phyloP scores from a whole-genome alignment of 1,140 invertebrate species.

The Panagrolaimus sp. region DNA sequence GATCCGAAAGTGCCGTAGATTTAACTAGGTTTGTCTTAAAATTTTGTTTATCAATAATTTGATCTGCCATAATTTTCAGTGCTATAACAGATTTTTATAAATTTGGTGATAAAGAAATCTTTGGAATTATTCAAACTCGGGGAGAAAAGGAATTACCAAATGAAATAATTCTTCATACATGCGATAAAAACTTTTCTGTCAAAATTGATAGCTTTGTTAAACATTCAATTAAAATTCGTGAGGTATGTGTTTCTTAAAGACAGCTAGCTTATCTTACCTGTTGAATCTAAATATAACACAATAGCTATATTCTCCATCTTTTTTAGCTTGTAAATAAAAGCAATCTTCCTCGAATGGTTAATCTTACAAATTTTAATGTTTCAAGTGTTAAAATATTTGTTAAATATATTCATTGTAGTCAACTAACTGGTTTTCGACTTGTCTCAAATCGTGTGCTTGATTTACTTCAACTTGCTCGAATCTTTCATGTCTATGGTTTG shows the following conservation, averaged over 20 bases:
- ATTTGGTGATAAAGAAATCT: background rate
- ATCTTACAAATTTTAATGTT: slow-evolving; percentile 4
- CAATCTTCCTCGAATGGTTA: slow-evolving; percentile 1
- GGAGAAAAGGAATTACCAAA: background rate
- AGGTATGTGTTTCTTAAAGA: background rate
- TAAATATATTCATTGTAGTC: background rate
- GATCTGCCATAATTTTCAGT: background rate
- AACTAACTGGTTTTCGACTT: background rate
- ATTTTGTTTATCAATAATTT: too few relatives aligned
- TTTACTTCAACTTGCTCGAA: slow-evolving; percentile 13
- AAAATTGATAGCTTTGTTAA: background rate
- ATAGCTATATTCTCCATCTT: background rate
- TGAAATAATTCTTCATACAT: background rate
- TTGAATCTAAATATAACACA: background rate
- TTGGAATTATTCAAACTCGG: slow-evolving; percentile 4
- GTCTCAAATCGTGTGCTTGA: background rate
- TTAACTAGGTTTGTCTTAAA: background rate
- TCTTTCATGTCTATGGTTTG: background rate
- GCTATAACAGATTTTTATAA: slow-evolving; percentile 14
- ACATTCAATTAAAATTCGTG: background rate
- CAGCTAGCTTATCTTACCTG: too few relatives aligned
- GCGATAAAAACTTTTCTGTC: background rate
- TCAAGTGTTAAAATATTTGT: background rate
- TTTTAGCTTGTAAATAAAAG: background rate
- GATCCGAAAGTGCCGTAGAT: slow-evolving; percentile 12